Evolutionary conservation across 2,888 invertebrate species (phyloP), one percentile per base, ranked within the genome.

Genomic region (Troilus luridus): DNA sequence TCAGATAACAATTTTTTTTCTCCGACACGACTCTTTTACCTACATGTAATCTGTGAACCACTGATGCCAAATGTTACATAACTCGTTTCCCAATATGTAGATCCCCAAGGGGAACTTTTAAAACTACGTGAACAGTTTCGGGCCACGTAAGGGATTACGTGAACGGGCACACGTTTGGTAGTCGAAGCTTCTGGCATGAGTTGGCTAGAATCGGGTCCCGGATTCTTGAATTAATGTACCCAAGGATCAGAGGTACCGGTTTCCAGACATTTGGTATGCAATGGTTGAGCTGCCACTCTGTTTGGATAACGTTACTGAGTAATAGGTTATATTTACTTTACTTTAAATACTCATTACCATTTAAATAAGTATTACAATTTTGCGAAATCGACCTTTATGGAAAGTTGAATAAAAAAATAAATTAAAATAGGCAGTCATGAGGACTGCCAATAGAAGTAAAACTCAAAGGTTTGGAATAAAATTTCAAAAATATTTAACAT

Each of bases 211-310:
- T 85, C 56, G 21, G 54, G 54, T 56, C 41, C 56, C 56, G 85
- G 56, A 85, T 85, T 85, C 85, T 85, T 85, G 85, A 8, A 85
- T 85, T 85, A 85, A 85, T 85, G 72, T 77, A n/a, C 85, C 21
- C 1, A n/a, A 27, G n/a, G 85, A 85, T n/a, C 56, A 56, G 85
- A n/a, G n/a, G 56, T 58, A n/a, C 56, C 85, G 85, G 85, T 56
- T 85, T 85, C 11, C 56, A 58, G n/a, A 85, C n/a, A 85, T 85
- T 85, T 58, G 56, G 85, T 85, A 85, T 58, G 54, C 72, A 77
- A 77, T 58, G 56, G 56, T 56, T 12, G 8, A 19, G 56, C 56
- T 56, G 54, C 3, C 56, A 9, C n/a, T 85, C 56, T 10, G n/a
- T 85, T 85, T 21, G 56, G n/a, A 56, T 41, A 54, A 81, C 11